A percentile compares a stretch with the other conserved stretches of the same genome.
Evolutionary conservation across 2,888 invertebrate genomes (phyloP).

Genomic region (Dynastes tityus): DNA sequence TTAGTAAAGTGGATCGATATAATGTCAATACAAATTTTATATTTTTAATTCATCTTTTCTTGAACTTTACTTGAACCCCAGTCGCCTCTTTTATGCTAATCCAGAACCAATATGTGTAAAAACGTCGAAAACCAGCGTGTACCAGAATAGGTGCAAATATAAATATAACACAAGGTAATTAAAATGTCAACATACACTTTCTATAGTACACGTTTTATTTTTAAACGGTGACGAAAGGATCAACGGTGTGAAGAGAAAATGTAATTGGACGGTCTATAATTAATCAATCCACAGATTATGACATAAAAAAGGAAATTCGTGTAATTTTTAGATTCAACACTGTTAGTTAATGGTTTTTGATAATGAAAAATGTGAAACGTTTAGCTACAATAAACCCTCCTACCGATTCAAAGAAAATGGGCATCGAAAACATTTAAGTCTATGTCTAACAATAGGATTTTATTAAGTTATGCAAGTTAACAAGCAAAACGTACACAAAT

Average conservation of each 20-base stretch:
- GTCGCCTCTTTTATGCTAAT: too few relatives aligned
- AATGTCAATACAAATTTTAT: too few relatives aligned
- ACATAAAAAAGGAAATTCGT: conserved; percentile 5
- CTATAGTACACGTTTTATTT: not conserved
- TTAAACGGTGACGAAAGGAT: not conserved
- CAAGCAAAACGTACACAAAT: too few relatives aligned
- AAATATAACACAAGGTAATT: not conserved
- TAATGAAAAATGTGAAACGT: conserved; percentile 13
- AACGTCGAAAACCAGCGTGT: too few relatives aligned
- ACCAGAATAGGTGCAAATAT: not conserved
- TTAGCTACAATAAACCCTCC: not conserved
- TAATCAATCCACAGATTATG: not conserved
- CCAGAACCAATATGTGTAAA: too few relatives aligned
- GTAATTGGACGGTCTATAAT: not conserved
- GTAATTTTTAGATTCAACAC: conserved; percentile 2
- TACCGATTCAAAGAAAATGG: too few relatives aligned
- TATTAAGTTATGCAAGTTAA: too few relatives aligned
- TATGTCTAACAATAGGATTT: too few relatives aligned
- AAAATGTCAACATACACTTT: conserved; percentile 10
- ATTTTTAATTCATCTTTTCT: too few relatives aligned
- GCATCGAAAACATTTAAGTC: too few relatives aligned
- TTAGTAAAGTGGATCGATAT: too few relatives aligned
- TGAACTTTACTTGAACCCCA: too few relatives aligned
- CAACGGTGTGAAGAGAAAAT: not conserved
- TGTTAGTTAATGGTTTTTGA: not conserved